Conservation (phyloP, 2,113 vertebrate genomes). For the Balaeniceps rex region DNA sequence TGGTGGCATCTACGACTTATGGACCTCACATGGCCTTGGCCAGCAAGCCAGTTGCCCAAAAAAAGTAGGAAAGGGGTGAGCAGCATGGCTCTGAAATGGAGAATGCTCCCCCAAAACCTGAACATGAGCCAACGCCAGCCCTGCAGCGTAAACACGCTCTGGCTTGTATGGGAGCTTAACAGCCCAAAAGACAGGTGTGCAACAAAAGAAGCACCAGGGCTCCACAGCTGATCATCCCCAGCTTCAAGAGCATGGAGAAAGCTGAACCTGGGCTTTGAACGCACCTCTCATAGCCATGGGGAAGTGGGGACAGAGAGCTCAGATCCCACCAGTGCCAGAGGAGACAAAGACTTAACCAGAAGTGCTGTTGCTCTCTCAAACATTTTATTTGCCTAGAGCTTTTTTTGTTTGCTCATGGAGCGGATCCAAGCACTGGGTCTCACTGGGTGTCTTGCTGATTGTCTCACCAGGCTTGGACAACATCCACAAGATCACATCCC, state of each 20-base stretch:
- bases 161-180: not conserved
- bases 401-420: not conserved
- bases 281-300: not conserved
- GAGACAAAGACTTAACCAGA: not conserved
- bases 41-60: not conserved
- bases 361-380: not conserved
- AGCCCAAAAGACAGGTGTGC: not conserved
- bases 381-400: not conserved
- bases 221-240: not conserved
- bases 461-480: slow-evolving; percentile 87
- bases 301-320: not conserved
- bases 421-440: not conserved
- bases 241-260: not conserved
- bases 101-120: not conserved
- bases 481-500: slow-evolving; percentile 88
- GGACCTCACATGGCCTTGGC: not conserved
- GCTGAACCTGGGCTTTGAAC: not conserved
- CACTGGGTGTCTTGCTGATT: not conserved
- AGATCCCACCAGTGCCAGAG: not conserved
- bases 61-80: not conserved
- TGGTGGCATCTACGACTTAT: not conserved
- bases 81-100: not conserved
- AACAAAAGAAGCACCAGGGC: not conserved
- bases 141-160: not conserved
- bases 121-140: not conserved